Conservation (phyloP, 2,113 vertebrate species). For the Buteo buteo region DNA sequence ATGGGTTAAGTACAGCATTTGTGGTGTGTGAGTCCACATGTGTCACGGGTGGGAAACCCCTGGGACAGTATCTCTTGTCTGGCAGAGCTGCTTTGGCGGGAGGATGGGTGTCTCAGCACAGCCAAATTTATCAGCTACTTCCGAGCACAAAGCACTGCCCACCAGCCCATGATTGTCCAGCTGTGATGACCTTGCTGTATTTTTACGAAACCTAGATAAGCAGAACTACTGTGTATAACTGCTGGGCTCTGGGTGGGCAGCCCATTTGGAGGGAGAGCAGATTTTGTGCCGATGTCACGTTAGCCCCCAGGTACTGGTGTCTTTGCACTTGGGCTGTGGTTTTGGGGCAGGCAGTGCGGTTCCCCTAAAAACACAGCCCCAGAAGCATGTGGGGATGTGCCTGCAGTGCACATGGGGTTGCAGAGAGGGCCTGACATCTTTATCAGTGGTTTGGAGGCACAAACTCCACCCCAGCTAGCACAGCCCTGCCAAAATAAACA, state of each 20-base stretch:
- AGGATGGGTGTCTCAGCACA: not conserved
- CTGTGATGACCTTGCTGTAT: not conserved
- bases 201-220: not conserved
- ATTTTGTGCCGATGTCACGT: accelerated
- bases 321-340: accelerated
- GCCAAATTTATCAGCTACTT: not conserved
- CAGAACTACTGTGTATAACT: accelerated
- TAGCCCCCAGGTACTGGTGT: not conserved
- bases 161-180: not conserved
- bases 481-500: not conserved
- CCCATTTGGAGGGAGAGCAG: not conserved
- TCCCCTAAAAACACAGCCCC: not conserved
- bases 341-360: not conserved
- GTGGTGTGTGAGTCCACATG: accelerated
- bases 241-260: accelerated
- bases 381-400: not conserved
- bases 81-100: not conserved
- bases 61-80: not conserved
- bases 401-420: not conserved
- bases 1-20: not conserved
- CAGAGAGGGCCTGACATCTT: not conserved
- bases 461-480: not conserved
- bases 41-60: not conserved
- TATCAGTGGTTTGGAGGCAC: not conserved
- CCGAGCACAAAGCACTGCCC: not conserved